phyloP scores from a whole-genome alignment of 2,888 invertebrate genomes.

The Dryobotodes eremita region DNA sequence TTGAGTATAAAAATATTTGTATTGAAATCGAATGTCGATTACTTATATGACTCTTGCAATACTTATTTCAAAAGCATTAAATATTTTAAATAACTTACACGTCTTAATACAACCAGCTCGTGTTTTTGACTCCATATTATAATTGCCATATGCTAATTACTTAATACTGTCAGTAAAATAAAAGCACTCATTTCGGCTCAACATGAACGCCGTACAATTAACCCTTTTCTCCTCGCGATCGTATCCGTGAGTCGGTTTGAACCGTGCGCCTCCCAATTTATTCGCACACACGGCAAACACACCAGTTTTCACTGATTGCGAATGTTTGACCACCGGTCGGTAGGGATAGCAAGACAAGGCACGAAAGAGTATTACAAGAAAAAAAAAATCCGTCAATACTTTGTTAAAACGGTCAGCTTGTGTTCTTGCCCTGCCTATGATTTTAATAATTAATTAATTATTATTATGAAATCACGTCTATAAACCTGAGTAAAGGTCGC shows the following conservation, averaged over 20 bases:
- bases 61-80: too few species aligned
- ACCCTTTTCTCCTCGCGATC: slow-evolving; percentile 38
- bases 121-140: too few species aligned
- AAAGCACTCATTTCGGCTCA: slow-evolving; percentile 10
- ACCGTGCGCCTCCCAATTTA: slow-evolving; percentile 72
- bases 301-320: slow-evolving; percentile 79
- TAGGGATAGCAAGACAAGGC: slow-evolving; percentile 65
- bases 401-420: not conserved
- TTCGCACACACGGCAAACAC: slow-evolving; percentile 72
- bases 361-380: not conserved
- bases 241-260: slow-evolving; percentile 48
- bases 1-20: too few species aligned
- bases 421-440: too few species aligned
- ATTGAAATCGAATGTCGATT: too few species aligned
- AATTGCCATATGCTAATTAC: too few species aligned
- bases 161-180: not conserved
- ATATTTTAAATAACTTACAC: too few species aligned
- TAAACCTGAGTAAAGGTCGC: not conserved
- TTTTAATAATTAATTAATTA: too few species aligned
- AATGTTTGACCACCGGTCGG: slow-evolving; percentile 74
- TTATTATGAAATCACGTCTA: too few species aligned
- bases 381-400: not conserved
- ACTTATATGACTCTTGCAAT: too few species aligned
- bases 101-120: too few species aligned
- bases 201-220: slow-evolving; percentile 39